These are phyloP conservation scores for Sylvicola fuscatus DNA, from an alignment of 2,888 invertebrate genomes.

Conservation along the genomic window DNA sequence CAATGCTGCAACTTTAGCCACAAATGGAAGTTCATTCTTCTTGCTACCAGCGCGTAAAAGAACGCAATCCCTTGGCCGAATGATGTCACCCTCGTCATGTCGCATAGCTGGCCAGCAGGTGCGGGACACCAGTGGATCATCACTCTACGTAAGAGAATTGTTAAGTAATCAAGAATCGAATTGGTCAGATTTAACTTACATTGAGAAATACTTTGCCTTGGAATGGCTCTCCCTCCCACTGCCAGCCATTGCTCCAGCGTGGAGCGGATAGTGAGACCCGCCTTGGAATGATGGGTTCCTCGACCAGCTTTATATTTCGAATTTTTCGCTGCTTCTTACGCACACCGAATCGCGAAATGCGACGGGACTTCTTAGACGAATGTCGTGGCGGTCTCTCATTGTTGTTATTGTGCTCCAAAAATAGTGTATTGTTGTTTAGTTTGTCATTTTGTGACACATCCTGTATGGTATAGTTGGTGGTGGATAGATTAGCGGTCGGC, in stretches of 20 bases:
- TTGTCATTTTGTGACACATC: too few relatives aligned
- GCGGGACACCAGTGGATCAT: constrained; percentile 50
- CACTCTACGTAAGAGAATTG: constrained; percentile 34
- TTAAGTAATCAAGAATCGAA: constrained; percentile 1
- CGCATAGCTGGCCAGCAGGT: constrained; percentile 80
- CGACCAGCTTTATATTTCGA: constrained; percentile 13
- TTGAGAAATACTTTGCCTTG: constrained; percentile 71
- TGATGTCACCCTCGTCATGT: constrained; percentile 71
- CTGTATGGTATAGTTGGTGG: too few relatives aligned
- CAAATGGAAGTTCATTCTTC: constrained; percentile 76
- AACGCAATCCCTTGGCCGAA: constrained; percentile 77
- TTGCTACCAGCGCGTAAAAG: constrained; percentile 67
- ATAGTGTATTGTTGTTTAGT: too few relatives aligned
- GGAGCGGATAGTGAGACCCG: constrained; percentile 28
- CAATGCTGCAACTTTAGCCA: constrained; percentile 81
- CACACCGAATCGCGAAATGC: constrained; percentile 1
- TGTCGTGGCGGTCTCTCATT: too few relatives aligned
- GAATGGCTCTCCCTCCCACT: constrained; percentile 69
- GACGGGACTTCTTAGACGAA: constrained; percentile 15
- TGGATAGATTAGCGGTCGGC: too few relatives aligned
- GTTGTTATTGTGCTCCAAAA: too few relatives aligned
- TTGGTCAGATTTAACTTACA: constrained; percentile 33
- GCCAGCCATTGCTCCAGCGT: constrained; percentile 84
- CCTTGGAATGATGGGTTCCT: constrained; percentile 27
- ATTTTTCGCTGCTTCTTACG: constrained; percentile 8